Evolutionary conservation across 2,113 vertebrate species (phyloP).

Genomic region (Numenius arquata): DNA sequence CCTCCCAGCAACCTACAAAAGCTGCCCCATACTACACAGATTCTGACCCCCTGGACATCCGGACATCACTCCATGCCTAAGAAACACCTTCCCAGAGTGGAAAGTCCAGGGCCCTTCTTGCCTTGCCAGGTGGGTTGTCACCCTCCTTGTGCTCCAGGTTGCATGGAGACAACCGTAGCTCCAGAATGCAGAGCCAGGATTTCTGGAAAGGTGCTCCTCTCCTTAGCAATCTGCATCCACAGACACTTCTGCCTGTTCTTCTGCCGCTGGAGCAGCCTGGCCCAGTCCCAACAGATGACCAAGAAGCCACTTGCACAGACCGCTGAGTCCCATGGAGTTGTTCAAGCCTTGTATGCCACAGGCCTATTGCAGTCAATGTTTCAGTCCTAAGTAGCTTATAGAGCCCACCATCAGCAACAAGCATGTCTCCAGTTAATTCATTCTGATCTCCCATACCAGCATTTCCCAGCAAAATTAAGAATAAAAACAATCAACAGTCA

Average conservation of each 20-base stretch:
- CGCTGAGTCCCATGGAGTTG: too few species aligned
- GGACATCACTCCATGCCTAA: not conserved
- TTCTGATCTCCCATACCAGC: not conserved
- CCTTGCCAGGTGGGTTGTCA: not conserved
- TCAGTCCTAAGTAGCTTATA: not conserved
- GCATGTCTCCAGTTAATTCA: not conserved
- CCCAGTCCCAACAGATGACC: not conserved
- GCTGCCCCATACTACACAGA: not conserved
- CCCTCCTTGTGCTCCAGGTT: not conserved
- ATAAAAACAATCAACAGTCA: not conserved
- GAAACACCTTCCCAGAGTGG: not conserved
- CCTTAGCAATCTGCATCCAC: not conserved
- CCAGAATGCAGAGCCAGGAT: not conserved
- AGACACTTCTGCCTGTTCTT: not conserved
- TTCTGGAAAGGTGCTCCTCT: not conserved
- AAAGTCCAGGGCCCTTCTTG: not conserved
- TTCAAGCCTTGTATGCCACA: not conserved
- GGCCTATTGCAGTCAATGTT: not conserved
- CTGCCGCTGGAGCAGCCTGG: not conserved
- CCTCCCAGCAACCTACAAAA: not conserved
- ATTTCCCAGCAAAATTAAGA: not conserved
- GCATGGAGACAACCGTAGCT: not conserved
- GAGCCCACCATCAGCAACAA: not conserved
- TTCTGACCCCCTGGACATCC: not conserved
- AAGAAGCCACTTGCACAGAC: not conserved